Base-by-base conservation (phyloP, 2,113 vertebrate species). In the Struthidea cinerea region DNA sequence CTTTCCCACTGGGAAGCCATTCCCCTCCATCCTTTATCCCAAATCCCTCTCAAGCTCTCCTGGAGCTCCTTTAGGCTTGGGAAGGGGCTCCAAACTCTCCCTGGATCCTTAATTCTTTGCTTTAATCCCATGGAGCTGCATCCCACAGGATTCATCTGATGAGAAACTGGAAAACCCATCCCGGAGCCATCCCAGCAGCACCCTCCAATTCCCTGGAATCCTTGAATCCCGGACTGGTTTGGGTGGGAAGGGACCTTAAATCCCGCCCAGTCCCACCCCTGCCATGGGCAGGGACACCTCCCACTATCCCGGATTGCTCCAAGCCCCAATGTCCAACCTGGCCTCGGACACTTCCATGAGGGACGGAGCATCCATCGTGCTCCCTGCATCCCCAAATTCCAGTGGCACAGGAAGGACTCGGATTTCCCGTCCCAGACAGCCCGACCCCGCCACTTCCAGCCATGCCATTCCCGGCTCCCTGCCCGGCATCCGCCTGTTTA, bases 371-470 rank as follows among this genome's bases (percentile, higher is more conserved):
- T 14, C 78, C 64, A 0, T 27, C 2, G 5, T 22, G 30, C 49
- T 20, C 32, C 67, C 16, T 2, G 6, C 5, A 1, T 23, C 23
- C 63, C 59, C 6, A 0, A 7, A 44, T 41, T 3, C 69, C 42
- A 1, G 9, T 0, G 57, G 53, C 2, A 1, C 53, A 8, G 59
- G 24, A 10, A 13, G 49, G 64, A 8, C 0, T 3, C 6, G 5
- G 37, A 14, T 30, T 32, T 67, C 82, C 52, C 52, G 26, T 13
- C 27, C 9, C 7, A 18, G 0, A 4, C 35, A n/a, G 5, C 32
- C 9, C 1, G 37, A 14, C 2, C 53, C 11, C 2, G 6, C 10
- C 12, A 0, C 4, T 52, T 41, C 28, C 57, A 41, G 35, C 37
- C 1, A 2, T 2, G 37, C 17, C 35, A n/a, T 41, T 49, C 44